Evolutionary conservation across 2,113 vertebrate genomes (phyloP), one percentile per base, ranked within the genome.

Genomic region (Silurus glanis): DNA sequence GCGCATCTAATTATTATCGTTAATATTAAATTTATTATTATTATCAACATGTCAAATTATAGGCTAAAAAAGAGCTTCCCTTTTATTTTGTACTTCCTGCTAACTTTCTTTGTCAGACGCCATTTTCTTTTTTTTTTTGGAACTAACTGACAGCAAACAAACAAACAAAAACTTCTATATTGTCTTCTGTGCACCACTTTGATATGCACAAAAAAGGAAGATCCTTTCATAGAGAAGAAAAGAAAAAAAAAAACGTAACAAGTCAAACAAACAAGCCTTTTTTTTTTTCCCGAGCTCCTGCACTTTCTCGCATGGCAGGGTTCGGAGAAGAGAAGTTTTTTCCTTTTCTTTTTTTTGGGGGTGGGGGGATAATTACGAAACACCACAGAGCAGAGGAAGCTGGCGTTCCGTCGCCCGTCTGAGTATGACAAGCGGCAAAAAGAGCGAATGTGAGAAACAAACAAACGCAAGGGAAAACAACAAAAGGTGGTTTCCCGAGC

Each of bases 321-420:
- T 91, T 91, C 91, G 91, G 88, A 92, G 91, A 91, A 91, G 88
- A 92, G 91, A 91, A 84, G 86, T 93, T 94, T 93, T 93, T 37
- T 37, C 37, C 37, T 37, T 37, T 37, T 37, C 37, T 37, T 37
- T 37, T 37, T 37, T 37, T 37, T 1, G 37, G 37, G 37, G 28
- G 37, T 1, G 37, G 37, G 28, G 37, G 93, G 94, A 92, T 95
- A 95, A 95, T 95, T 95, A 95, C 93, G 37, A 94, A 94, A 94
- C 93, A 95, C 93, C 94, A 94, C 94, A 92, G 91, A 87, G 85
- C 37, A 37, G 37, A 37, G 37, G 37, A 37, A 87, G 74, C 85
- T 78, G 62, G 78, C 61, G 78, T 84, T 78, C 85, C 78, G 69
- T 85, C 82, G 75, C 83, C 37, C 74, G 66, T 89, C 59, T 61